Evolutionary conservation across 1,140 invertebrate genomes (phyloP), one percentile per base, ranked within the genome.

Genomic region (Formica selysi): DNA sequence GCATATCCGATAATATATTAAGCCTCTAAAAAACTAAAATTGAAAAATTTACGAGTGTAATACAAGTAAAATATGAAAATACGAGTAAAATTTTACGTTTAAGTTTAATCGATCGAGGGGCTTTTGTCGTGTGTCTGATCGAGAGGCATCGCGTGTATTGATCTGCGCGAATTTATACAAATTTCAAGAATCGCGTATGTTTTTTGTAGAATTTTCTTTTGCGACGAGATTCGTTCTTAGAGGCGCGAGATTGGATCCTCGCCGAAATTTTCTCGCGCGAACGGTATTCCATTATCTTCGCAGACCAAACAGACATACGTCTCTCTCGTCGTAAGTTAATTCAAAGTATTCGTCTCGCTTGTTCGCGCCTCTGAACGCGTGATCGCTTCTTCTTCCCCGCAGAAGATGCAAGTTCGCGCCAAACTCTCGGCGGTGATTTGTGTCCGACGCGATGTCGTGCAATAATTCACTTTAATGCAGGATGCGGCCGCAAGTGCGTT

Each of bases 301-400:
- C 38, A 83, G 79, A 73, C 54, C 38, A 81, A 73, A 81, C 79
- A 73, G 38, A 74, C 54, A 41, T n/a, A 83, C n/a, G 10, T 74
- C 51, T 81, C 19, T 68, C 48, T 38, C 32, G 36, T 36, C 36
- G n/a, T 19, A 36, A 59, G 51, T 73, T 81, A 81, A 81, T 81
- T 81, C 67, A 73, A 81, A 81, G 79, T 81, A 81, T 81, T 51
- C 67, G 67, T 68, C 79, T 51, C 38, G 36, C 26, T 59, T 59
- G 65, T 81, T 59, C 67, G 38, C 67, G 67, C 67, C 26, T 81
- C 19, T 36, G 10, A 44, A 44, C 26, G 54, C 22, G 26, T n/a
- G 38, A 73, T n/a, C 54, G 57, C 54, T 83, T 74, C 29, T 59
- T 51, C 48, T 80, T 22, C 38, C 3, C 0, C 29, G 26, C 19